Base-by-base conservation (phyloP, 2,113 vertebrate species). In the Myanophis thanlyinensis region DNA sequence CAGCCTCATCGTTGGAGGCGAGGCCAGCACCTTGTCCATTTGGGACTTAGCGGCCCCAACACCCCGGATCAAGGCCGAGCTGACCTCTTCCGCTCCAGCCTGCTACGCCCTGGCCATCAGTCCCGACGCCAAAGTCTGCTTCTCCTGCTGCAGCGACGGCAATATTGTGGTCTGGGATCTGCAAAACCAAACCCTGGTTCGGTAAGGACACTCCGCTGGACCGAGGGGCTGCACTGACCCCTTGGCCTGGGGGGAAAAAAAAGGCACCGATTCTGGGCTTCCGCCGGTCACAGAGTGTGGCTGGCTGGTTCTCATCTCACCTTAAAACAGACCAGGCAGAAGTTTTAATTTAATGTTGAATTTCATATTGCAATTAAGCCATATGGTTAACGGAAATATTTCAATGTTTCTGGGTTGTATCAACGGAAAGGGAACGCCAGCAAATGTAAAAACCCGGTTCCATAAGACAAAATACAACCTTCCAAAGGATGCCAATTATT, bases 81-180 rank as follows among this genome's bases (percentile, higher is more conserved):
- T 98, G 93, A 98, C 98, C 51, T 98, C 98, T 27, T 98, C 98
- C 0, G 98, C 98, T 4, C 98, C 98, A 0, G 98, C 98, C 94
- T 98, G 98, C 97, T 98, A 98, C 1, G 98, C 98, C 25, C 97
- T 98, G 96, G 98, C 98, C 96, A 98, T 98, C 97, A 98, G 98
- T 94, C 98, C 98, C 0, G 98, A 98, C 48, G 98, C 98, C 97
- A 98, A 98, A 93, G 98, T 98, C 95, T 98, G 98, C 97, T 98
- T 98, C 96, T 98, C 98, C 93, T 98, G 98, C 98, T 98, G 98
- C 98, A 98, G 98, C 1, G 98, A 98, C 1, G 98, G 98, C 84
- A 98, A 98, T 97, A 98, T 98, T 44, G 98, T 98, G 15, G 98
- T 98, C 85, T 98, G 98, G 98, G 98, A 98, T 95, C 97, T 98